phyloP scores from a whole-genome alignment of 2,113 vertebrate genomes.

The Picathartes gymnocephalus region DNA sequence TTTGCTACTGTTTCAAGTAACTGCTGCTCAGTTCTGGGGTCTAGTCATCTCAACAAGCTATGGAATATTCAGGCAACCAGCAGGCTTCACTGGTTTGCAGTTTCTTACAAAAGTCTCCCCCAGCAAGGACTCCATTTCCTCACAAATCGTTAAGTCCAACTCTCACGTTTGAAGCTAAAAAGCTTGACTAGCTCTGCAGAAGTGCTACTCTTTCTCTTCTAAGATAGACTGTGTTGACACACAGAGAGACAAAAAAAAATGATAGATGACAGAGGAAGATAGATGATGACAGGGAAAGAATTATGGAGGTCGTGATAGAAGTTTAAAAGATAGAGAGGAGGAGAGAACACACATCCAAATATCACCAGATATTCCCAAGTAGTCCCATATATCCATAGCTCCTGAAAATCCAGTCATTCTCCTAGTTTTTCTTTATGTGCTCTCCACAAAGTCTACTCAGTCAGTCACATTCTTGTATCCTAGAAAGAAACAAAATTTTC shows the following conservation, averaged over 20 bases:
- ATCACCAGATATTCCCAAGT: not conserved
- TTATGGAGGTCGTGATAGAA: not conserved
- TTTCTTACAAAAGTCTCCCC: not conserved
- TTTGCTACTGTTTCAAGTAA: not conserved
- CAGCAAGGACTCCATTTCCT: not conserved
- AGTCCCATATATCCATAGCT: not conserved
- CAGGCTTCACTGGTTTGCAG: not conserved
- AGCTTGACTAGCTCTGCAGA: not conserved
- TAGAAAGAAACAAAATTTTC: not conserved
- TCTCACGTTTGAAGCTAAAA: not conserved
- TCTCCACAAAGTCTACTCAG: not conserved
- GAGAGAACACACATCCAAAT: not conserved
- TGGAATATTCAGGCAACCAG: not conserved
- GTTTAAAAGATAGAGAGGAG: not conserved
- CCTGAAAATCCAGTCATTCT: not conserved
- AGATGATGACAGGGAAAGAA: not conserved
- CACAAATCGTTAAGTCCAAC: not conserved
- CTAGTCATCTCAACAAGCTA: not conserved
- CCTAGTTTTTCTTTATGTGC: not conserved
- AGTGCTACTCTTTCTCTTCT: not conserved
- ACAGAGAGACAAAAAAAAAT: not conserved
- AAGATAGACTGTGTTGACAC: not conserved
- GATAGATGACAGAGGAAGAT: not conserved
- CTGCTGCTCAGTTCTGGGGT: not conserved
- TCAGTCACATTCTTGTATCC: not conserved